Base-by-base conservation (phyloP, 2,797 vertebrate species). In the Okamejei kenojei region DNA sequence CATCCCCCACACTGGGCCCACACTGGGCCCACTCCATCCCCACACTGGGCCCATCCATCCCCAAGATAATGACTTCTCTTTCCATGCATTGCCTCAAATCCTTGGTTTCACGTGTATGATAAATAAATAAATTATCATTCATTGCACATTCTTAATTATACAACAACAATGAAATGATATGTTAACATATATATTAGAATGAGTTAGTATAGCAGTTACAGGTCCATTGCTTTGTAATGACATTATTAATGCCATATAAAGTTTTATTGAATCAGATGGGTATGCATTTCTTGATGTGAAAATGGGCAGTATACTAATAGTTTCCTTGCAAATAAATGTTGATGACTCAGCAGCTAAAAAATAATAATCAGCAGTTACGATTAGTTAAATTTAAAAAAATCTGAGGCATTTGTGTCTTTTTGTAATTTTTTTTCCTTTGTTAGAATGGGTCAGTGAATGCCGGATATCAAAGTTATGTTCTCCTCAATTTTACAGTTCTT, bases 171-270 rank as follows among this genome's bases (percentile, higher is more conserved):
- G 90, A 76, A 92, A 76, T 76, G 68, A n/a, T 54, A 76, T 73
- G 38, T 92, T 92, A 29, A 35, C 90, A 91, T 73, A 91, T 32
- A 65, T 91, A 91, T 91, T 74, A 92, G 68, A 29, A 54, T 73
- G 90, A 92, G 71, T 76, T 92, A 92, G 45, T 76, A 45, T 76
- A 74, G 90, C 90, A 92, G 58, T 76, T 92, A 92, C 38, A 92
- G n/a, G 90, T 13, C 73, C 38, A 92, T 92, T 92, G 73, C 38
- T 76, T 92, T 76, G 45, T 92, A 92, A 92, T 92, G 71, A 92
- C 68, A 13, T 92, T 92, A 92, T 92, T 92, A 71, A 74, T 92
- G 71, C 35, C 13, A 58, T 92, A 38, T 92, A n/a, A 92, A 92
- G 23, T 92, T 1, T 45, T 92, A 29, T 63, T 92, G 90, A 15